phyloP scores from a whole-genome alignment of 2,113 vertebrate genomes.

The Dipodomys ordii region DNA sequence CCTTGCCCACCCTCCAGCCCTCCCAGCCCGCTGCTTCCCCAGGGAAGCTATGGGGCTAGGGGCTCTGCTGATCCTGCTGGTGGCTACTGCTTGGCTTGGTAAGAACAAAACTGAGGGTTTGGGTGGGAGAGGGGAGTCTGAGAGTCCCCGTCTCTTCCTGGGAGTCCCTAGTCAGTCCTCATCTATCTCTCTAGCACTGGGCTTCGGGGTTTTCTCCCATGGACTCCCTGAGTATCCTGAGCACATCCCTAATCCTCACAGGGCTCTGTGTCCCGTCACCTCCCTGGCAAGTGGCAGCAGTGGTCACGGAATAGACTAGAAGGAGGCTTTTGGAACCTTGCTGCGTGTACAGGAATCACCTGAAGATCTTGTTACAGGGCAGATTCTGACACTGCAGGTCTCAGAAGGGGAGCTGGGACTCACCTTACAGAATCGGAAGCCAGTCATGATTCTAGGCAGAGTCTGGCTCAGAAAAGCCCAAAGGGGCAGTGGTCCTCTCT shows the following conservation, averaged over 20 bases:
- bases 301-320: not conserved
- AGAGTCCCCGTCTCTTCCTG: no score
- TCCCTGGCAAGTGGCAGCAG: not conserved
- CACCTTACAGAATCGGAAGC: not conserved
- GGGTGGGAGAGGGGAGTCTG: not conserved
- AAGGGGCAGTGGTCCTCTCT: not conserved
- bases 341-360: not conserved
- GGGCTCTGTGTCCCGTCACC: not conserved
- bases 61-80: slow-evolving; percentile 79
- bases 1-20: not conserved
- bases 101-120: slow-evolving; percentile 55
- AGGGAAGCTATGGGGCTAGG: slow-evolving; percentile 79
- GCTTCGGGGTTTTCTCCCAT: not conserved
- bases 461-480: not conserved
- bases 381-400: not conserved
- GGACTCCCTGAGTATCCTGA: not conserved
- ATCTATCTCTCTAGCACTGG: not conserved
- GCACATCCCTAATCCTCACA: not conserved
- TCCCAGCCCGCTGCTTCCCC: not conserved
- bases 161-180: not conserved
- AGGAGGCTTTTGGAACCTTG: not conserved
- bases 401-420: not conserved
- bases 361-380: not conserved
- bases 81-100: slow-evolving; percentile 81
- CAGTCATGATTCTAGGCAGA: not conserved